Base-by-base conservation (phyloP, 2,888 invertebrate species). In the Adela reaumurella region DNA sequence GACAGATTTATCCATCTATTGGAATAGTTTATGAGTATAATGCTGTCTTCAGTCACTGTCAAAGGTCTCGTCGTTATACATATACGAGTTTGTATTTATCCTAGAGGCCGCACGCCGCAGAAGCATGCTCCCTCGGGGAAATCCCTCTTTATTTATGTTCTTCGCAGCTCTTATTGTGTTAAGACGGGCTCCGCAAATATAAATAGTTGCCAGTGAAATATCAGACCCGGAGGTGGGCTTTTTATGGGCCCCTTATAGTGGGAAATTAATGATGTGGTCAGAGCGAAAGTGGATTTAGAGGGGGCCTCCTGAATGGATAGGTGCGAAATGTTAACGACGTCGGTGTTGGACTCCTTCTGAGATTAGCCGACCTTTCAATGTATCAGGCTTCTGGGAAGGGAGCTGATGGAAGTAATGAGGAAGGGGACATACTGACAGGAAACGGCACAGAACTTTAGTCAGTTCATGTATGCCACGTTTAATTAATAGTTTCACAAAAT, bases 181-280 rank as follows among this genome's bases (percentile, higher is more conserved):
- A 64, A 64, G 64, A 60, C 63, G 35, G 19, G 43, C 43, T 16
- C 28, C 61, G 68, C 68, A 74, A 74, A 73, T 76, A 78, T 77
- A 78, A 77, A 78, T 76, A 77, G 77, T 76, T 70, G 64, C 56
- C 67, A 68, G 64, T 70, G 72, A 74, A 74, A 74, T 72, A 74
- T 72, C 68, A 35, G 35, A 35, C 35, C 35, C 69, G n/a, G 61
- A 64, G 62, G 59, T 61, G 62, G 61, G 70, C 68, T 67, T 72
- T 70, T 65, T 66, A 70, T 67, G 76, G 74, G 76, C 66, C 73
- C 63, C 66, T 70, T 72, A 72, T 73, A 68, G 74, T 70, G 62
- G 67, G 65, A 69, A 77, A 78, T 77, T 77, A 77, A 78, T 78
- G 78, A 76, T 68, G 71, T 74, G 77, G 77, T 77, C 77, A 77